A percentile compares a stretch with the other conserved stretches of the same genome.
Evolutionary conservation across 2,113 vertebrate species (phyloP).

Genomic region (Heterotis niloticus): DNA sequence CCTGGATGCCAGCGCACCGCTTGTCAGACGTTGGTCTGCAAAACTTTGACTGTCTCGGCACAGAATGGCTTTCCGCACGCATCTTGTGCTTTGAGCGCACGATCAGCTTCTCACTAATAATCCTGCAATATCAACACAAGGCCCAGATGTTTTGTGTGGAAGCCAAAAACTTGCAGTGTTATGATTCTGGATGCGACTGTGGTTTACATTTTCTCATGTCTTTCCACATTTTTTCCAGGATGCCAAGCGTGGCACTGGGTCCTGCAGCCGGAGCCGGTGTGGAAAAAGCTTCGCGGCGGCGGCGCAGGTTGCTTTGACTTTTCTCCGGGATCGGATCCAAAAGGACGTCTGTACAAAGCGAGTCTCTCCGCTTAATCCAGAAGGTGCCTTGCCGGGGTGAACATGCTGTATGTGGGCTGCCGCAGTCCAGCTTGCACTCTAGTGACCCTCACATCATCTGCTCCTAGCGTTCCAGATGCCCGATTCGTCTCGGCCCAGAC

Average conservation of each 20-base stretch:
- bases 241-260: too few species aligned
- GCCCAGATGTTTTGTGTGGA: too few species aligned
- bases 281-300: too few species aligned
- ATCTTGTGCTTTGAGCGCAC: too few species aligned
- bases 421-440: not conserved
- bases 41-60: constrained; percentile 42
- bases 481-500: not conserved
- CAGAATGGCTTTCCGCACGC: not conserved
- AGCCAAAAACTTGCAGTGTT: too few species aligned
- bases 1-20: constrained; percentile 45
- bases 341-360: not conserved
- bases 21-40: constrained; percentile 34
- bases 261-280: not conserved
- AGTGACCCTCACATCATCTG: not conserved
- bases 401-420: not conserved
- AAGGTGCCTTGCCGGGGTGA: not conserved
- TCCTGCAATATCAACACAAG: too few species aligned
- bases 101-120: too few species aligned
- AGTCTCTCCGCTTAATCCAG: not conserved
- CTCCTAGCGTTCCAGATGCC: not conserved
- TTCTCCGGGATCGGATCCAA: not conserved
- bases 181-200: too few species aligned
- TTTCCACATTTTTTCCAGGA: too few species aligned
- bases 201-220: too few species aligned
- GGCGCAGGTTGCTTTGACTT: too few species aligned